Evolutionary conservation across 53 echinoderm and acorn worm genomes (phyloP).

Genomic region (Luidia sarsii): DNA sequence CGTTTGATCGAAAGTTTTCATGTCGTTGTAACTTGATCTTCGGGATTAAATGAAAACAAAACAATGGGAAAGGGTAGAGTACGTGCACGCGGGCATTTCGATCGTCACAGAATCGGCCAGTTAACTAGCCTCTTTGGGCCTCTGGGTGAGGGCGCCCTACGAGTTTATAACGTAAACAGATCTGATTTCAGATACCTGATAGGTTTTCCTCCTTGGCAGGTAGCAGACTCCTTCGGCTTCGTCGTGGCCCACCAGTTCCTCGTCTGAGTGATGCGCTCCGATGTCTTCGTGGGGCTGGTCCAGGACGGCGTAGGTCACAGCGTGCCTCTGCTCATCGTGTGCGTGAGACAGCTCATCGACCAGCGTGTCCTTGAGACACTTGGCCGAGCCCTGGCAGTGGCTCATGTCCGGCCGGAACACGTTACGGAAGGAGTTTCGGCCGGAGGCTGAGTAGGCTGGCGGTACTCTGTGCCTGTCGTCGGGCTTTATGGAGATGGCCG

Average conservation of each 20-base stretch:
- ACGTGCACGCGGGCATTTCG: too few relatives aligned
- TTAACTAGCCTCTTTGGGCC: too few relatives aligned
- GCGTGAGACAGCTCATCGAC: slow-evolving; percentile 46
- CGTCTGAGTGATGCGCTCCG: slow-evolving; percentile 74
- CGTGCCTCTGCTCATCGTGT: not conserved
- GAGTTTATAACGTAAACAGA: too few relatives aligned
- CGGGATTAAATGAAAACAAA: too few relatives aligned
- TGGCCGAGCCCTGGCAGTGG: slow-evolving; percentile 84
- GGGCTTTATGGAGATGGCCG: slow-evolving; percentile 80
- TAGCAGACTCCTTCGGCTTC: slow-evolving; percentile 86
- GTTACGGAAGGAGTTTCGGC: slow-evolving; percentile 91
- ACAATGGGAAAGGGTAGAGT: too few relatives aligned
- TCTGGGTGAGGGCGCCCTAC: too few relatives aligned
- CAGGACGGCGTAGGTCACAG: slow-evolving; percentile 15
- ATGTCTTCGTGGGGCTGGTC: slow-evolving; percentile 66
- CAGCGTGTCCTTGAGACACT: slow-evolving; percentile 58
- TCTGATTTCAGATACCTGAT: slow-evolving; percentile 42
- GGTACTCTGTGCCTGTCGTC: slow-evolving; percentile 40
- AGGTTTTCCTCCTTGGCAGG: slow-evolving; percentile 59
- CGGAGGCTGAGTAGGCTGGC: slow-evolving; percentile 47
- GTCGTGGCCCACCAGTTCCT: slow-evolving; percentile 63
- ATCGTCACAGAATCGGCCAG: too few relatives aligned
- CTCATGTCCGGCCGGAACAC: slow-evolving; percentile 95
- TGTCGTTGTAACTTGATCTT: too few relatives aligned
- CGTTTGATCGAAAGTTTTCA: too few relatives aligned